phyloP scores from a whole-genome alignment of 2,888 invertebrate genomes.

The Andrena marginata region DNA sequence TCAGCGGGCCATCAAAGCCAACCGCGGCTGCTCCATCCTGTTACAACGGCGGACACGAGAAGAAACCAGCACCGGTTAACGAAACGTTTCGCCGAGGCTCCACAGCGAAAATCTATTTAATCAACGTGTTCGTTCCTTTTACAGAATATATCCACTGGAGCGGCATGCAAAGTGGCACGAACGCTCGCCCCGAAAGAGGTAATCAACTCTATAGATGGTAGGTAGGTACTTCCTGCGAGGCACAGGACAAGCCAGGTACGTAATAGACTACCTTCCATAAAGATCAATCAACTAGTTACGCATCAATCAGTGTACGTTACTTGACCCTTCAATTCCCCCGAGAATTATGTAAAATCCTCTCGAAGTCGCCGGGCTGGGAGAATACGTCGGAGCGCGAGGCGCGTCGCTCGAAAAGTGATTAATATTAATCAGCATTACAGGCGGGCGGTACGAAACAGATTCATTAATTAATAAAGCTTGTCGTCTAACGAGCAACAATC shows the following conservation, averaged over 20 bases:
- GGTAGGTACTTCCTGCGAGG: slow-evolving; percentile 21
- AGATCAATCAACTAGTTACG: slow-evolving; percentile 53
- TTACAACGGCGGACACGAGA: background rate
- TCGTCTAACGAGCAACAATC: background rate
- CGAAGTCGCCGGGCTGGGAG: background rate
- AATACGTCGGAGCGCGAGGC: background rate
- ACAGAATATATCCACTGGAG: slow-evolving; percentile 24
- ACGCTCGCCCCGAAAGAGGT: slow-evolving; percentile 21
- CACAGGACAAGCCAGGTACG: slow-evolving; percentile 40
- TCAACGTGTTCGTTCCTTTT: background rate
- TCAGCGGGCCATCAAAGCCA: too few species aligned
- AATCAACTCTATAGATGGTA: slow-evolving; percentile 44
- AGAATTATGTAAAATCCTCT: background rate
- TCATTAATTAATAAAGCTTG: slow-evolving; percentile 14
- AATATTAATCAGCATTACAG: slow-evolving; percentile 7
- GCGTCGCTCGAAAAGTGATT: background rate
- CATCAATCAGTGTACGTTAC: background rate
- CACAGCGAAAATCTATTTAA: slow-evolving; percentile 16
- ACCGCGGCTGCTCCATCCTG: background rate
- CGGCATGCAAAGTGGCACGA: slow-evolving; percentile 38
- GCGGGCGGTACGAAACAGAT: background rate
- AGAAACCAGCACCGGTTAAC: background rate
- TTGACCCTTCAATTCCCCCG: background rate
- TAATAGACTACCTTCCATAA: slow-evolving; percentile 40
- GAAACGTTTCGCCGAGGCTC: background rate